These are phyloP conservation scores for Mugil cephalus DNA, from an alignment of 2,113 vertebrate genomes.

Conservation along the genomic window DNA sequence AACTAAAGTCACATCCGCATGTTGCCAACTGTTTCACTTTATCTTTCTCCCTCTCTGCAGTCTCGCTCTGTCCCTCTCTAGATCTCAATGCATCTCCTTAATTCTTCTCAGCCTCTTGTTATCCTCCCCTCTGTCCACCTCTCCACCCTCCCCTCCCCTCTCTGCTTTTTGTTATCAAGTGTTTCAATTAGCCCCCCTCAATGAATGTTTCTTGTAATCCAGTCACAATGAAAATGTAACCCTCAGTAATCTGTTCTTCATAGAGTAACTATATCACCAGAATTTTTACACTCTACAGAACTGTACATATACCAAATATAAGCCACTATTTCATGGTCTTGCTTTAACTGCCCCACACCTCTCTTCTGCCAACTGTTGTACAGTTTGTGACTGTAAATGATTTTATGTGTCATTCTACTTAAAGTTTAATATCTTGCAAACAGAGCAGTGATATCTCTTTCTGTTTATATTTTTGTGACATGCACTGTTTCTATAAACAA, in stretches of 20 bases:
- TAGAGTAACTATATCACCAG: slow-evolving; percentile 61
- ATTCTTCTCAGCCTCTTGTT: slow-evolving; percentile 35
- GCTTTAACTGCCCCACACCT: slow-evolving; percentile 74
- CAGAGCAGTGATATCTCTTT: slow-evolving; percentile 84
- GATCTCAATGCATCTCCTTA: slow-evolving; percentile 51
- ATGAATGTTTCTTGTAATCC: slow-evolving; percentile 85
- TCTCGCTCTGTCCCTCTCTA: slow-evolving; percentile 47
- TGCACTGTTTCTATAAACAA: slow-evolving; percentile 83
- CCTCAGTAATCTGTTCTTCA: slow-evolving; percentile 78
- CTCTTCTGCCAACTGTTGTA: slow-evolving; percentile 84
- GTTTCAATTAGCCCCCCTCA: slow-evolving; percentile 72
- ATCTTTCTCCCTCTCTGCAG: slow-evolving; percentile 43
- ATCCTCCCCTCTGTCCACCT: slow-evolving; percentile 53
- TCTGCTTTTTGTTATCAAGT: slow-evolving; percentile 72
- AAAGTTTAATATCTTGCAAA: slow-evolving; percentile 86
- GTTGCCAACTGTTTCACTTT: slow-evolving; percentile 61
- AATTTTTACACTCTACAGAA: slow-evolving; percentile 80
- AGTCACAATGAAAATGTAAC: slow-evolving; percentile 80
- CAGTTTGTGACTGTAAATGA: slow-evolving; percentile 92
- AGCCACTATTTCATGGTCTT: slow-evolving; percentile 71
- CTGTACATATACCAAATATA: slow-evolving; percentile 79
- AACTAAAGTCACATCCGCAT: slow-evolving; percentile 82
- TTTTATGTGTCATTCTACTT: slow-evolving; percentile 85
- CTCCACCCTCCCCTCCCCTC: slow-evolving; percentile 35
- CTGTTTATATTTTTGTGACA: slow-evolving; percentile 85